A percentile compares a stretch with the other conserved stretches of the same genome.
Conservation (phyloP, 2,797 vertebrate genomes). For the Philypnodon macrostomus region DNA sequence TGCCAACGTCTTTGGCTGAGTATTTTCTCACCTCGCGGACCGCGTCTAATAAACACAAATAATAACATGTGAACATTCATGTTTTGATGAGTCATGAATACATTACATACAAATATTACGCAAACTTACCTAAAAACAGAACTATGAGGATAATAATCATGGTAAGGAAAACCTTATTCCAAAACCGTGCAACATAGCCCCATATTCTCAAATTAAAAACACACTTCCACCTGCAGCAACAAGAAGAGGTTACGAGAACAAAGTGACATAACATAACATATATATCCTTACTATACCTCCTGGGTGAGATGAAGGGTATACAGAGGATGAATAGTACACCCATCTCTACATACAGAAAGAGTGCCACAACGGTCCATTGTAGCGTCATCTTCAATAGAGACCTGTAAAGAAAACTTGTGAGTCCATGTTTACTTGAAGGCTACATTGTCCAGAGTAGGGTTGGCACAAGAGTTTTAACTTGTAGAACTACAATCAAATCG, state of each 20-base stretch:
- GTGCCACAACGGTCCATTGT: conserved; percentile 86
- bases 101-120: not conserved
- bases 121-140: conserved; percentile 88
- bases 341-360: conserved; percentile 86
- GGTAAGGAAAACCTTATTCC: conserved; percentile 90
- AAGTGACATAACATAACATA: not conserved
- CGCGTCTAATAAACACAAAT: conserved; percentile 75
- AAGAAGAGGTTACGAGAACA: not conserved
- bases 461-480: not conserved
- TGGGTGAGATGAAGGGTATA: conserved; percentile 86
- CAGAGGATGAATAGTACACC: conserved; percentile 83
- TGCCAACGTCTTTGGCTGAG: conserved; percentile 63
- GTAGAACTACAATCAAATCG: conserved; percentile 3
- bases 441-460: not conserved
- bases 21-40: conserved; percentile 91
- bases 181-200: conserved; percentile 80
- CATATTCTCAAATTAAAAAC: conserved; percentile 83
- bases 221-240: conserved; percentile 63
- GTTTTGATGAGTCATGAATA: not conserved
- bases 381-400: conserved; percentile 77
- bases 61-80: not conserved
- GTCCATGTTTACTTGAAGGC: not conserved
- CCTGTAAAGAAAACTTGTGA: conserved; percentile 1
- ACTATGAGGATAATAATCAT: conserved; percentile 89
- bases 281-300: conserved; percentile 65